phyloP scores from a whole-genome alignment of 2,797 vertebrate genomes.

The Vipera latastei region DNA sequence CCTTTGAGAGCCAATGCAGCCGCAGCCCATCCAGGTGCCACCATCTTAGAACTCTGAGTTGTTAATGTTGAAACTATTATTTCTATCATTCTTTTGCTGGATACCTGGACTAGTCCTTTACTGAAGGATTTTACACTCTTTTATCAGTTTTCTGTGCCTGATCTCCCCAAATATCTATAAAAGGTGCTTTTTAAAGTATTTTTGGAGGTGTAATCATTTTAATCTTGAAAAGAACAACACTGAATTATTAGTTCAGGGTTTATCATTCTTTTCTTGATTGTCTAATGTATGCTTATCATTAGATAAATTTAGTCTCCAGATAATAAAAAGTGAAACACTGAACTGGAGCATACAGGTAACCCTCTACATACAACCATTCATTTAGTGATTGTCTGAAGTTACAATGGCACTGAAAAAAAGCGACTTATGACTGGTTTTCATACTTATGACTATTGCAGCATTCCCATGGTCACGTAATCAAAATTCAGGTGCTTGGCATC shows the following conservation, averaged over 20 bases:
- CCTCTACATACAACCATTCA: not conserved
- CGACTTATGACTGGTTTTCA: too few species aligned
- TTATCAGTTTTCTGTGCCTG: not conserved
- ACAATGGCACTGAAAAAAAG: too few species aligned
- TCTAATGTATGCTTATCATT: not conserved
- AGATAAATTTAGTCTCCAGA: not conserved
- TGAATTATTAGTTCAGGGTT: not conserved
- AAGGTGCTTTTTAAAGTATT: not conserved
- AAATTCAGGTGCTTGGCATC: too few species aligned
- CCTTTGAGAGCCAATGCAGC: too few species aligned
- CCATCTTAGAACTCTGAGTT: too few species aligned
- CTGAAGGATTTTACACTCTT: not conserved
- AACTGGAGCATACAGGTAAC: not conserved
- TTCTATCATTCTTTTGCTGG: not conserved
- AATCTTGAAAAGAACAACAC: not conserved
- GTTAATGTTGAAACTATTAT: not conserved
- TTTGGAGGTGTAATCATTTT: not conserved
- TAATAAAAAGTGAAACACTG: not conserved
- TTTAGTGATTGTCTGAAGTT: too few species aligned
- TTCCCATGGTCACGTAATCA: too few species aligned
- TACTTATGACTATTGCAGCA: too few species aligned
- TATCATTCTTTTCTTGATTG: not conserved
- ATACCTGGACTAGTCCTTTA: not conserved
- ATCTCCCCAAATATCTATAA: conserved; percentile 8
- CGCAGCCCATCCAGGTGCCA: too few species aligned